Conservation (phyloP, 2,113 vertebrate species). For the Deroptyus accipitrinus region DNA sequence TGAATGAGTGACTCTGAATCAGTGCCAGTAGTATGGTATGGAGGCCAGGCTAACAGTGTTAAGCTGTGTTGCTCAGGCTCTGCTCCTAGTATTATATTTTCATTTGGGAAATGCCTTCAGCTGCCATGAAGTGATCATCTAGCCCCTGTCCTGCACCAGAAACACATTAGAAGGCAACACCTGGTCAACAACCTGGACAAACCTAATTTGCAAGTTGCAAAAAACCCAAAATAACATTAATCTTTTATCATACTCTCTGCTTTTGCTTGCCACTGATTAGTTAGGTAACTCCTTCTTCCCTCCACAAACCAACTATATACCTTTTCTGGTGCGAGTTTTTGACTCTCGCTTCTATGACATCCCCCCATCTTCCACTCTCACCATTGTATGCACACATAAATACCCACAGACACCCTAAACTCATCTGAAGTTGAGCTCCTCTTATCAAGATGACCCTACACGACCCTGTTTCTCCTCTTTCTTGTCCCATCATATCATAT, state of each 20-base stretch:
- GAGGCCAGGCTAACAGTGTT: background rate
- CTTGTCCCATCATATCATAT: background rate
- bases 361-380: background rate
- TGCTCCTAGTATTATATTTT: background rate
- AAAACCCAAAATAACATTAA: background rate
- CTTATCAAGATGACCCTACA: background rate
- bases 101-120: background rate
- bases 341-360: background rate
- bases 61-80: background rate
- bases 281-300: background rate
- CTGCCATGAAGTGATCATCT: background rate
- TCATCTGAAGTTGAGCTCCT: background rate
- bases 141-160: background rate
- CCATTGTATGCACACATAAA: background rate
- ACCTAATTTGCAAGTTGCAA: background rate
- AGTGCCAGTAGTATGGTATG: background rate
- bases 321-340: background rate
- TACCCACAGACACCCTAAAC: background rate
- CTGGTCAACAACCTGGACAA: background rate
- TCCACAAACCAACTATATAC: background rate
- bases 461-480: background rate
- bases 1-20: background rate
- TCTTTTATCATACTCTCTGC: background rate
- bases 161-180: background rate
- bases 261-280: background rate